These are phyloP conservation scores for Orchesella cincta DNA, from an alignment of 1,140 invertebrate genomes.

Conservation along the genomic window DNA sequence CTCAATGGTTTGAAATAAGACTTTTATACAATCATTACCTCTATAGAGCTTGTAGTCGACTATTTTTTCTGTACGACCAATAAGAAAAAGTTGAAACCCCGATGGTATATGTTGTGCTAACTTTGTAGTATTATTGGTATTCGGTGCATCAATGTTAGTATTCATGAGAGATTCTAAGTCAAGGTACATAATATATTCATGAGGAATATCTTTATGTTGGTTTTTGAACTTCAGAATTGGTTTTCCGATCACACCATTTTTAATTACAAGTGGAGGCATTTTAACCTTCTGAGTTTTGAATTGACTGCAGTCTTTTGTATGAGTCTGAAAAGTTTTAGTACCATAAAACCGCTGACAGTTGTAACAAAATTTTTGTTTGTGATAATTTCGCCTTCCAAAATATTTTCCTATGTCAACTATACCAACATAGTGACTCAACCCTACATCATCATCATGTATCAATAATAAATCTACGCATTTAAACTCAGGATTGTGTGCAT, in stretches of 20 bases:
- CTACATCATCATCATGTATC: not conserved
- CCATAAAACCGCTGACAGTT: slow-evolving; percentile 26
- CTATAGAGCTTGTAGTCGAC: not conserved
- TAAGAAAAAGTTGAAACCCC: not conserved
- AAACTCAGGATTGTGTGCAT: not conserved
- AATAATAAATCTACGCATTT: slow-evolving; percentile 22
- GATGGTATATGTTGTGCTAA: not conserved
- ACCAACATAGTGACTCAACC: slow-evolving; percentile 2
- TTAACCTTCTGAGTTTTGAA: slow-evolving; percentile 23
- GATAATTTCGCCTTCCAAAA: slow-evolving; percentile 14
- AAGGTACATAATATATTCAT: not conserved
- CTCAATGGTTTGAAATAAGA: not conserved
- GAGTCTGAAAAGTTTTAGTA: not conserved
- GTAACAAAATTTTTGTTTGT: slow-evolving; percentile 15
- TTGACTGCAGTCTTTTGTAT: not conserved
- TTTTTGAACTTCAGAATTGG: slow-evolving; percentile 30
- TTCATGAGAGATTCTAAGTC: not conserved
- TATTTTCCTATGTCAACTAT: slow-evolving; percentile 15
- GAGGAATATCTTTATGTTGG: not conserved
- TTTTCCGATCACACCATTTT: not conserved
- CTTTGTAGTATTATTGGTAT: not conserved
- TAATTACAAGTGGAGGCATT: not conserved
- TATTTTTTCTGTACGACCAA: not conserved
- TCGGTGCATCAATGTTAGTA: not conserved
- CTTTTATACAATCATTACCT: not conserved